Base-by-base conservation (phyloP, 2,113 vertebrate genomes). In the Propithecus coquereli region DNA sequence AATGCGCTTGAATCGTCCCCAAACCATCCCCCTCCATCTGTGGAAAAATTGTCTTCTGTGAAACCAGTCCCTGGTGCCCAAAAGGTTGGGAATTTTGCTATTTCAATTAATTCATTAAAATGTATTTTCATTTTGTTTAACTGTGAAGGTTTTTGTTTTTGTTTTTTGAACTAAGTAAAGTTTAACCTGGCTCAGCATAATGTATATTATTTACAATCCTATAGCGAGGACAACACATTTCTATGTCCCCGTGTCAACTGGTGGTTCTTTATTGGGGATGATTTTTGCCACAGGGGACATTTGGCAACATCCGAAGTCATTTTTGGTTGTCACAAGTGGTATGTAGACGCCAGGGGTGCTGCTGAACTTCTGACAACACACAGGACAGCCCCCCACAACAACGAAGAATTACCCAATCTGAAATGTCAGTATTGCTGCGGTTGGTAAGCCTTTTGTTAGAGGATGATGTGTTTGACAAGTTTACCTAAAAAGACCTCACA, bases 61-160 rank as follows among this genome's bases (percentile, higher is more conserved):
- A 54, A 54, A 54, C 16, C 52, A 18, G 52, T 18, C 52, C 52
- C 52, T 54, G 52, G 52, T 54, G 52, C 52, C 52, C 16, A 54
- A 54, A 54, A 54, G 52, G 17, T 18, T 54, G 52, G 52, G 52
- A 17, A 87, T 76, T 77, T 92, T 92, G 43, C 66, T 87, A 18
- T 17, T 32, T 23, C 3, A 3, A 2, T 47, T 6, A 61, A 45
- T 65, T 61, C 37, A 59, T 74, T 40, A 90, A 82, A 20, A 47
- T 32, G 4, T 43, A n/a, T 52, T 97, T 97, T 94, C 18, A 47
- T 82, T 92, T 70, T 27, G 11, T 66, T 94, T 66, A 79, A 94
- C 25, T 10, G 13, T 74, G 25, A 80, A 16, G 5, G n/a, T 20
- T 34, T 66, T 73, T n/a, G 45, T 45, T 45, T 45, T 45, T 45